A percentile compares a stretch with the other conserved stretches of the same genome.
Conservation (phyloP, 2,888 invertebrate genomes). For the Pseudeuparius sepicola region DNA sequence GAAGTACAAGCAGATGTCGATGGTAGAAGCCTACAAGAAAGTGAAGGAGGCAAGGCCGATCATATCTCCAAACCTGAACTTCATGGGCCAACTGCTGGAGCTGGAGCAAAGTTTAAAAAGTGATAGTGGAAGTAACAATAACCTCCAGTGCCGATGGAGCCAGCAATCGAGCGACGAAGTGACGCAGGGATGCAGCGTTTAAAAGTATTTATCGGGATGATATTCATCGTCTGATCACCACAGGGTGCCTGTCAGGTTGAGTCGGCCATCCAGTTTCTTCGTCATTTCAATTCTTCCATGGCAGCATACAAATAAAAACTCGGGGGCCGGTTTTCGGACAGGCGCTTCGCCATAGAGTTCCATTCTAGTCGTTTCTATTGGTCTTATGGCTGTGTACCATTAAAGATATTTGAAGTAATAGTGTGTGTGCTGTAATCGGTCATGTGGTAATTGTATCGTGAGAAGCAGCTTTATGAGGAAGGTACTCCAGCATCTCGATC, state of each 20-base stretch:
- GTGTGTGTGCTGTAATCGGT: background rate
- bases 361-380: constrained; percentile 34
- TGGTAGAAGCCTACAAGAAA: constrained; percentile 78
- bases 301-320: too few relatives aligned
- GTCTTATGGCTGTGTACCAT: constrained; percentile 40
- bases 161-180: constrained; percentile 44
- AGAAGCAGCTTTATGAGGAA: too few relatives aligned
- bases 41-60: constrained; percentile 79
- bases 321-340: too few relatives aligned
- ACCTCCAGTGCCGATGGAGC: constrained; percentile 44
- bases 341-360: constrained; percentile 34
- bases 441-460: too few relatives aligned
- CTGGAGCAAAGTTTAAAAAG: constrained; percentile 59
- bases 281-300: too few relatives aligned
- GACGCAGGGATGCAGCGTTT: constrained; percentile 47
- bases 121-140: constrained; percentile 31
- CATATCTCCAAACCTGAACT: constrained; percentile 91
- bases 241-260: too few relatives aligned
- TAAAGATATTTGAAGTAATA: constrained; percentile 29
- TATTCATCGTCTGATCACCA: constrained; percentile 1
- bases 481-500: too few relatives aligned
- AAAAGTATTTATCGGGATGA: constrained; percentile 26
- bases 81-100: constrained; percentile 83
- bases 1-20: constrained; percentile 72
- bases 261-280: too few relatives aligned